Conservation (phyloP, 1,140 invertebrate species). For the Plectus sambesii region DNA sequence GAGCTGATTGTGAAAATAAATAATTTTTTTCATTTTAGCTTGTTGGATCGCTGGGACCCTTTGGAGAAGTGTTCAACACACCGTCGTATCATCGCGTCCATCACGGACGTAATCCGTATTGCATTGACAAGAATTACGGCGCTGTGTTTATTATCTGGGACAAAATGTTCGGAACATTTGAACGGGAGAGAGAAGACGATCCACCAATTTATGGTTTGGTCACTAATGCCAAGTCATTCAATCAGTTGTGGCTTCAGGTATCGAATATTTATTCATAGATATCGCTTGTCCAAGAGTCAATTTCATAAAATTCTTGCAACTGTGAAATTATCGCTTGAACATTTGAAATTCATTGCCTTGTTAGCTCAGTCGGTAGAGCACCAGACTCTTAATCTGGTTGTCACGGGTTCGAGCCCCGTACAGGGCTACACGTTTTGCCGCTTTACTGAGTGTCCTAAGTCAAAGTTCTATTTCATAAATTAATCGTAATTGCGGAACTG, state of each 20-base stretch:
- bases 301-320: too few relatives aligned
- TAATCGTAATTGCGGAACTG: too few relatives aligned
- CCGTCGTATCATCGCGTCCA: conserved; percentile 53
- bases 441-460: too few relatives aligned
- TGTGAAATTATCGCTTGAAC: too few relatives aligned
- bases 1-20: too few relatives aligned
- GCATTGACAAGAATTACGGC: conserved; percentile 55
- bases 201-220: conserved; percentile 50
- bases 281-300: too few relatives aligned
- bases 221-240: conserved; percentile 48
- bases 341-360: too few relatives aligned
- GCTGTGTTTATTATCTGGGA: conserved; percentile 55
- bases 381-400: conserved; percentile 25
- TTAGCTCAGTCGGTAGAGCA: conserved; percentile 26
- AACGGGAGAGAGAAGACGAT: conserved; percentile 45
- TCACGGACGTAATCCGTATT: conserved; percentile 53
- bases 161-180: conserved; percentile 50
- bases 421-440: too few relatives aligned
- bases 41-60: conserved; percentile 47
- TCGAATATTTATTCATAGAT: too few relatives aligned
- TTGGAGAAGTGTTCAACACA: conserved; percentile 53
- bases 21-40: too few relatives aligned
- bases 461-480: too few relatives aligned
- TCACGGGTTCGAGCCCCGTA: conserved; percentile 24
- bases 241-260: conserved; percentile 49